A percentile compares a stretch with the other conserved stretches of the same genome.
phyloP scores from a whole-genome alignment of 2,888 invertebrate genomes.

The Autographa gamma region DNA sequence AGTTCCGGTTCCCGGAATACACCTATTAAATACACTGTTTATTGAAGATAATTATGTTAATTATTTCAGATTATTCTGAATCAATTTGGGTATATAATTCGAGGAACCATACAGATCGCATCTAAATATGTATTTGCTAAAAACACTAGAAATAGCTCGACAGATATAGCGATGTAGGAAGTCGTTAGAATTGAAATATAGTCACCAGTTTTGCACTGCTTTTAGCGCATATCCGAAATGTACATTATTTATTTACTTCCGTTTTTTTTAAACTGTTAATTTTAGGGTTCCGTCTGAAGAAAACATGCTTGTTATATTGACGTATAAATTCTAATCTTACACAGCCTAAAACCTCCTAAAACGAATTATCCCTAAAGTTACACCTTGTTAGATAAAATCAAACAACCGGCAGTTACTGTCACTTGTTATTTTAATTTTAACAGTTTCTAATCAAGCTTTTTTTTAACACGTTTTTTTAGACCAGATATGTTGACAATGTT shows the following conservation, averaged over 20 bases:
- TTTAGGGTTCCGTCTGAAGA: background rate
- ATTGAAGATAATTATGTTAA: too few relatives aligned
- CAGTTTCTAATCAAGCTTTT: too few relatives aligned
- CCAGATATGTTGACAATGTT: too few relatives aligned
- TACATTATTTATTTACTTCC: background rate
- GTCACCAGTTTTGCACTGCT: background rate
- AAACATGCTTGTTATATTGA: background rate
- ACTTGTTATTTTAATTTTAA: too few relatives aligned
- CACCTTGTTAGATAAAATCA: too few relatives aligned
- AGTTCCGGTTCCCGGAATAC: too few relatives aligned
- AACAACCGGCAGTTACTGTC: too few relatives aligned
- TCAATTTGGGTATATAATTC: background rate
- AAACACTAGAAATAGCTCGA: background rate
- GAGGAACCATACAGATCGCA: background rate
- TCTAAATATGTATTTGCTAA: background rate
- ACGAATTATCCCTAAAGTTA: too few relatives aligned
- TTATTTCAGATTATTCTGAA: background rate
- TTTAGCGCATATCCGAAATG: background rate
- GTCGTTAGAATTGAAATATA: slow-evolving; percentile 1
- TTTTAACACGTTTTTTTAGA: too few relatives aligned
- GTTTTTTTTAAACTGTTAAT: background rate
- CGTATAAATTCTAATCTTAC: too few relatives aligned
- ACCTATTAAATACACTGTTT: too few relatives aligned
- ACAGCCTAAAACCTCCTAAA: too few relatives aligned
- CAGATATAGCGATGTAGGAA: background rate